Base-by-base conservation (phyloP, 2,797 vertebrate genomes). In the Halcyon chelicuti region DNA sequence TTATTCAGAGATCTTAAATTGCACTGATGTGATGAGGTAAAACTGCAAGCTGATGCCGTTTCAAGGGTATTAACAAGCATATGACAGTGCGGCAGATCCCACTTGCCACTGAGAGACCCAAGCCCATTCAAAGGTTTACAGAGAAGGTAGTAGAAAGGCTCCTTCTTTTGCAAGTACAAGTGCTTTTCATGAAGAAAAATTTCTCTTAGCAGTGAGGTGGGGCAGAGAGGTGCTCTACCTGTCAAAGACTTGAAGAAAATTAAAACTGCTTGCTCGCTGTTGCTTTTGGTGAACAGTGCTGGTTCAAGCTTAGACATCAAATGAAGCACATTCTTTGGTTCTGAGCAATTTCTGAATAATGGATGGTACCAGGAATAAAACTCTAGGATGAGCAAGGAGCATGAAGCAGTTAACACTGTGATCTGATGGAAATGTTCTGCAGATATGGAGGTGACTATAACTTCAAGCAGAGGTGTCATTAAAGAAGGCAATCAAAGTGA, bases 1-100 rank as follows among this genome's bases (percentile, higher is more conserved):
- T 94, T 96, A 96, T 95, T 95, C 84, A 82, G 90, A 94, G 90
- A 92, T 95, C 90, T 93, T 79, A 89, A 94, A 92, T 93, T 90
- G 88, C 76, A 86, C 77, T 74, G 86, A 89, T 94, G 90, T 82
- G 77, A 95, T 77, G 86, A 94, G 88, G 86, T 90, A 94, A 94
- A 95, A 96, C 90, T 88, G 86, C 88, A 95, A 85, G 67, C 90
- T 92, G 91, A 85, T 93, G 88, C 76, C 84, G 67, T 90, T 94
- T 93, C 93, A 94, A 96, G 95, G 82, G 88, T 91, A 96, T 93
- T 95, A 96, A 74, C 29, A 55, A 79, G 61, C 44, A 46, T 49
- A 57, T 31, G 79, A 84, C 1, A 11, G 85, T 28, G 79, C 1
- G 1, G 51, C 55, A 86, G 55, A 72, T 78, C 44, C 70, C 44